phyloP scores from a whole-genome alignment of 2,797 vertebrate species.

The Lycodopsis pacificus region DNA sequence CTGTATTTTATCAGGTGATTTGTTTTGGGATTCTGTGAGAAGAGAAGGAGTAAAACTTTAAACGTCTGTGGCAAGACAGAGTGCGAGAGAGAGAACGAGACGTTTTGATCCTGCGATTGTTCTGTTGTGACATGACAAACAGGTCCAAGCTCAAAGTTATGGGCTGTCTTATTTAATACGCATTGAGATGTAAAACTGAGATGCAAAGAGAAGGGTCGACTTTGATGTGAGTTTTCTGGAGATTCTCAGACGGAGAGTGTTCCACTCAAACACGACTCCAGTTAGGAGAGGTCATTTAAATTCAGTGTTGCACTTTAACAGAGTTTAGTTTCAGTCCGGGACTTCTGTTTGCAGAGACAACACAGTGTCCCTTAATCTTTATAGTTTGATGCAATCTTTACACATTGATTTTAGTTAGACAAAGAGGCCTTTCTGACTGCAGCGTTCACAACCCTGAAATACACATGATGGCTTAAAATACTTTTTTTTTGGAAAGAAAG shows the following conservation, averaged over 20 bases:
- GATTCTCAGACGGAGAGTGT: constrained; percentile 26
- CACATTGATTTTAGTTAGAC: constrained; percentile 15
- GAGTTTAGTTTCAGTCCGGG: constrained; percentile 24
- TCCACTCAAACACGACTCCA: constrained; percentile 7
- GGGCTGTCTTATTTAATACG: constrained; percentile 18
- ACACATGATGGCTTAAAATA: not conserved
- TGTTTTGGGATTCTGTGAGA: constrained; percentile 77
- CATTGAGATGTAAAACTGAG: constrained; percentile 12
- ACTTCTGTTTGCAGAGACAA: constrained; percentile 37
- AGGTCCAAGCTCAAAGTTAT: constrained; percentile 18
- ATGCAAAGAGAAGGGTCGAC: not conserved
- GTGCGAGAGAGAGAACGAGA: constrained; percentile 12
- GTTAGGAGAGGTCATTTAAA: constrained; percentile 22
- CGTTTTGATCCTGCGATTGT: constrained; percentile 46
- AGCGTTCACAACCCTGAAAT: not conserved
- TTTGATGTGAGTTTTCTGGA: constrained; percentile 38
- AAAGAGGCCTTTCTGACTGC: not conserved
- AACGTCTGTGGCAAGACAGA: constrained; percentile 64
- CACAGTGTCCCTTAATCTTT: constrained; percentile 19
- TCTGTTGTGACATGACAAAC: constrained; percentile 48
- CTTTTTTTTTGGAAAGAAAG: not conserved
- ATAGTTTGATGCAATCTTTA: constrained; percentile 40
- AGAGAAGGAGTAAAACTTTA: constrained; percentile 70
- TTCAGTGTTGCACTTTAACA: constrained; percentile 16
- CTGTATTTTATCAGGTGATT: constrained; percentile 75